A percentile compares a stretch with the other conserved stretches of the same genome.
phyloP scores from a whole-genome alignment of 2,797 vertebrate species.

The Spinibarbus caldwelli region DNA sequence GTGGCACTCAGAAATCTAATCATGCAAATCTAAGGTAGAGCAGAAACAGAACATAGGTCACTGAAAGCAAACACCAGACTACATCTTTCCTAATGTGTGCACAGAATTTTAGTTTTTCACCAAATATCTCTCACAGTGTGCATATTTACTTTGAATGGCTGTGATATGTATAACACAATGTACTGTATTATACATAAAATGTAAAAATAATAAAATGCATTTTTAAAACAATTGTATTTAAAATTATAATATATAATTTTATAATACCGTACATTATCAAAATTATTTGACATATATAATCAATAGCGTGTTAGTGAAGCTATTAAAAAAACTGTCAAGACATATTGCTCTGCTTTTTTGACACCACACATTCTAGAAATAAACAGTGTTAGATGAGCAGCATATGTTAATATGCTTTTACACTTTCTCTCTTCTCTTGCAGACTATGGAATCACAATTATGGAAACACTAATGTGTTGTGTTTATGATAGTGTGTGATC shows the following conservation, averaged over 20 bases:
- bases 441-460: slow-evolving; percentile 4
- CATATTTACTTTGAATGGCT: not conserved
- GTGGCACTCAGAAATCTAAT: slow-evolving; percentile 26
- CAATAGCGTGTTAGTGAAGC: too few relatives aligned
- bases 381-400: slow-evolving; percentile 42
- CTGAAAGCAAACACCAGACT: slow-evolving; percentile 3
- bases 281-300: not conserved
- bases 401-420: slow-evolving; percentile 23
- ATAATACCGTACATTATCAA: not conserved
- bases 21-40: slow-evolving; percentile 18
- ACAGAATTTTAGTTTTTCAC: not conserved
- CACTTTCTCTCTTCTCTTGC: slow-evolving; percentile 8
- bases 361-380: slow-evolving; percentile 26
- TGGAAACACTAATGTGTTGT: not conserved
- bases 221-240: not conserved
- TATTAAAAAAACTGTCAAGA: not conserved
- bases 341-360: not conserved
- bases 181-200: not conserved
- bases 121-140: not conserved
- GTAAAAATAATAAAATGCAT: not conserved
- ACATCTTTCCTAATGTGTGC: not conserved
- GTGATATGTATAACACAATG: too few relatives aligned
- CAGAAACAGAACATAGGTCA: not conserved
- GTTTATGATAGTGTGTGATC: not conserved
- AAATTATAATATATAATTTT: not conserved